phyloP scores from a whole-genome alignment of 1,140 invertebrate genomes.

The Lethrus apterus region DNA sequence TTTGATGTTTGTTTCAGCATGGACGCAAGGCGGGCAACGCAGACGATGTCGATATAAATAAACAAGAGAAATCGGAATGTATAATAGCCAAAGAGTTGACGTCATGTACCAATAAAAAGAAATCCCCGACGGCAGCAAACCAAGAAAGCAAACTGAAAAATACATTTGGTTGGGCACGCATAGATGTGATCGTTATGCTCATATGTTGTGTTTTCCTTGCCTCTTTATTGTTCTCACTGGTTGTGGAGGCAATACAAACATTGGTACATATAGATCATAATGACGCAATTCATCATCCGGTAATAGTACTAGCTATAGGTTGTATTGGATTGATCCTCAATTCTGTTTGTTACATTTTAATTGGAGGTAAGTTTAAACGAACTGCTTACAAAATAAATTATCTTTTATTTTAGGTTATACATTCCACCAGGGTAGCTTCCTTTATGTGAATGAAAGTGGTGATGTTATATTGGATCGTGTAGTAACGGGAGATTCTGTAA shows the following conservation, averaged over 20 bases:
- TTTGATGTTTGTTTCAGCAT: slow-evolving; percentile 24
- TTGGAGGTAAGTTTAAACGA: slow-evolving; percentile 50
- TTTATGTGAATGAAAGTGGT: slow-evolving; percentile 57
- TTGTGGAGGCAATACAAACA: slow-evolving; percentile 75
- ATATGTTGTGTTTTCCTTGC: slow-evolving; percentile 76
- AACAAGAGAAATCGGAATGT: slow-evolving; percentile 16
- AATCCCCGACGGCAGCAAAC: slow-evolving; percentile 9
- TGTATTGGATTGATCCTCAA: slow-evolving; percentile 61
- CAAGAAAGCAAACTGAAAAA: slow-evolving; percentile 65
- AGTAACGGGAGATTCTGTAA: slow-evolving; percentile 43
- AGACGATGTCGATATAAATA: neutral
- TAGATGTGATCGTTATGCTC: slow-evolving; percentile 74
- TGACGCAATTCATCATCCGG: slow-evolving; percentile 61
- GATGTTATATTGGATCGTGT: slow-evolving; percentile 55
- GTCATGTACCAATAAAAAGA: slow-evolving; percentile 13
- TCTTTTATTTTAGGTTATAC: slow-evolving; percentile 51
- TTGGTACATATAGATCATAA: slow-evolving; percentile 68
- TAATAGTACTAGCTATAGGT: slow-evolving; percentile 58
- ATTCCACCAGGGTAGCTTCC: slow-evolving; percentile 65
- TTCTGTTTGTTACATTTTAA: slow-evolving; percentile 61
- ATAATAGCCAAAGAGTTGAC: slow-evolving; percentile 12
- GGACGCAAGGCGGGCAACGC: slow-evolving; percentile 13
- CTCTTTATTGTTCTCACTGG: slow-evolving; percentile 73
- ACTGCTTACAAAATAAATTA: neutral
- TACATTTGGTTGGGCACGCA: slow-evolving; percentile 86